Evolutionary conservation across 92 coral and sea anemone genomes (phyloP), one percentile per base, ranked within the genome.

Genomic region (Epizoanthus ramosus): DNA sequence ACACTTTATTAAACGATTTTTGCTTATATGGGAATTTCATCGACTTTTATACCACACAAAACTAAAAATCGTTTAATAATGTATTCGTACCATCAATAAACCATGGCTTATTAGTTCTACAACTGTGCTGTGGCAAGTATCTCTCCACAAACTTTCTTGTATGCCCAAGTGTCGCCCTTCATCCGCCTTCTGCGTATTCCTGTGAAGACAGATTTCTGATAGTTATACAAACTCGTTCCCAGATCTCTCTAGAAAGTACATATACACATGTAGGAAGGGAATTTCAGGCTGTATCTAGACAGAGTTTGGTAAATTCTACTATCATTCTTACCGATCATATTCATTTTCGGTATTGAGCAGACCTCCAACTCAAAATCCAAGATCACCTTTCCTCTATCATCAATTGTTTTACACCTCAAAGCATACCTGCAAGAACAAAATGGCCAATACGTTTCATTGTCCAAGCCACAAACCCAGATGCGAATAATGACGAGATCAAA

Each of bases 81-180:
- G 43, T 6, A 3, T 37, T 37, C 1, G 54, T 50, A 50, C 54
- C 7, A 50, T 12, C 54, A 50, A 50, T 1, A 50, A 50, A 50
- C 54, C 2, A 50, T 50, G 54, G 16, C 3, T 12, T 50, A 13
- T 50, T 50, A 77, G 58, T 10, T 77, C 82, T 90, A 94, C 4
- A 97, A 79, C 57, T 87, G 91, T 12, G 99, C 99, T 22, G 92
- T 85, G n/a, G 95, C 88, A 59, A 97, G 90, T 66, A 97, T 88
- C 14, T 91, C 95, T 70, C 95, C 99, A 57, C 98, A 97, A 53
- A 97, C 87, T 85, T 97, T 97, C 84, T 97, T 97, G 87, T 97
- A 97, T 0, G 98, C 99, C 99, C 99, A 97, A 0, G 99, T 94
- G 73, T 97, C 99, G 10, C 99, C 99, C 81, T 97, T 97, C 94